Evolutionary conservation across 2,888 invertebrate species (phyloP).

Genomic region (Microctonus hyperodae): DNA sequence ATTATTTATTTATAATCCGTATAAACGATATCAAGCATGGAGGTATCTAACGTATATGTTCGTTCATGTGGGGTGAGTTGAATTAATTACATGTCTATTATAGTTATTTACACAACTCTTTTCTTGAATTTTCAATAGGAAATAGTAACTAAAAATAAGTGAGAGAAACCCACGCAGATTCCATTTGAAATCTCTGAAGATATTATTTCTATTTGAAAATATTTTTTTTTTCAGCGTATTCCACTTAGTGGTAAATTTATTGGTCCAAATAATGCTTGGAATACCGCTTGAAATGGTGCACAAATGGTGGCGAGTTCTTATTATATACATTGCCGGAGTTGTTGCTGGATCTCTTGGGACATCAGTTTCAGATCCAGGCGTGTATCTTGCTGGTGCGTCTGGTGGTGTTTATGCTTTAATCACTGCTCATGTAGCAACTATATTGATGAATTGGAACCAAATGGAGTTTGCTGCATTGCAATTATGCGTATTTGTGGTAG

Average conservation of each 20-base stretch:
- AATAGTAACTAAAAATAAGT: neutral
- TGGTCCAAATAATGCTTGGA: slow-evolving; percentile 92
- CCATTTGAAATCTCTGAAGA: neutral
- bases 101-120: neutral
- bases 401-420: slow-evolving; percentile 95
- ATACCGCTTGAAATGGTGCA: slow-evolving; percentile 97
- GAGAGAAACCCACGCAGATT: neutral
- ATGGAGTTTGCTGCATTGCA: slow-evolving; percentile 94
- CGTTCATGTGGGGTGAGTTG: slow-evolving; percentile 87
- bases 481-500: slow-evolving; percentile 79
- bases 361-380: slow-evolving; percentile 79
- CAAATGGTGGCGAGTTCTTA: slow-evolving; percentile 89
- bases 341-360: slow-evolving; percentile 85
- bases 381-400: slow-evolving; percentile 90
- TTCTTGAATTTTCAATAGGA: neutral
- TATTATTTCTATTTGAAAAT: neutral
- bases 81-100: slow-evolving; percentile 17
- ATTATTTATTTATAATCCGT: slow-evolving; percentile 88
- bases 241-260: slow-evolving; percentile 88
- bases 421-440: slow-evolving; percentile 91
- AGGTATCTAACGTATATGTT: slow-evolving; percentile 95
- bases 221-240: slow-evolving; percentile 70
- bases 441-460: slow-evolving; percentile 95
- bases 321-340: slow-evolving; percentile 86
- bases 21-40: slow-evolving; percentile 88